Percentiles rank a stretch among this genome's conserved stretches.
Evolutionary conservation across 2,113 vertebrate genomes (phyloP).

Genomic region (Onychorhynchus coronatus): DNA sequence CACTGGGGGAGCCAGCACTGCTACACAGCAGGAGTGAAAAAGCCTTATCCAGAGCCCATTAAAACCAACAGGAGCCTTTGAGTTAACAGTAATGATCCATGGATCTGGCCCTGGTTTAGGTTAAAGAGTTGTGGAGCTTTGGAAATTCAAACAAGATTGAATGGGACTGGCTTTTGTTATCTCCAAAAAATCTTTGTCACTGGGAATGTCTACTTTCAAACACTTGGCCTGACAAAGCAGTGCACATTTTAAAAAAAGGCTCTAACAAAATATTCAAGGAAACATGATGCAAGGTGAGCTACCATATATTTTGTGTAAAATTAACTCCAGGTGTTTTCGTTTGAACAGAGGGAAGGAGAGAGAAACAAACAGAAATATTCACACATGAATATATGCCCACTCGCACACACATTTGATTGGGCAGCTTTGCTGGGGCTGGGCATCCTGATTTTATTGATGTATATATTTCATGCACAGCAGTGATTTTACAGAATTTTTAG

Average conservation of each 20-base stretch:
- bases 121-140: neutral
- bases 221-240: neutral
- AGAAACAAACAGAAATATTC: neutral
- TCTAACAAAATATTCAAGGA: slow-evolving; percentile 68
- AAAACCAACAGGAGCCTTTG: slow-evolving; percentile 32
- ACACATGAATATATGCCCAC: neutral
- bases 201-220: neutral
- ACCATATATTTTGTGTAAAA: neutral
- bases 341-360: neutral
- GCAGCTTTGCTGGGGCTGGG: neutral
- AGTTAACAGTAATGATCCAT: slow-evolving; percentile 39
- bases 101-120: slow-evolving; percentile 1
- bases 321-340: slow-evolving; percentile 61
- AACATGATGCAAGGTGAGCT: slow-evolving; percentile 39
- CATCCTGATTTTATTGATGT: neutral
- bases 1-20: neutral
- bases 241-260: neutral
- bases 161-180: neutral
- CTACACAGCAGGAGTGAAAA: slow-evolving; percentile 20
- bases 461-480: neutral
- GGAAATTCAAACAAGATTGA: neutral
- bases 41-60: slow-evolving; percentile 30
- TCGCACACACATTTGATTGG: neutral
- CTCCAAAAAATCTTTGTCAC: neutral
- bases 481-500: neutral